These are phyloP conservation scores for Struthio camelus DNA, from an alignment of 2,113 vertebrate genomes.

Conservation along the genomic window DNA sequence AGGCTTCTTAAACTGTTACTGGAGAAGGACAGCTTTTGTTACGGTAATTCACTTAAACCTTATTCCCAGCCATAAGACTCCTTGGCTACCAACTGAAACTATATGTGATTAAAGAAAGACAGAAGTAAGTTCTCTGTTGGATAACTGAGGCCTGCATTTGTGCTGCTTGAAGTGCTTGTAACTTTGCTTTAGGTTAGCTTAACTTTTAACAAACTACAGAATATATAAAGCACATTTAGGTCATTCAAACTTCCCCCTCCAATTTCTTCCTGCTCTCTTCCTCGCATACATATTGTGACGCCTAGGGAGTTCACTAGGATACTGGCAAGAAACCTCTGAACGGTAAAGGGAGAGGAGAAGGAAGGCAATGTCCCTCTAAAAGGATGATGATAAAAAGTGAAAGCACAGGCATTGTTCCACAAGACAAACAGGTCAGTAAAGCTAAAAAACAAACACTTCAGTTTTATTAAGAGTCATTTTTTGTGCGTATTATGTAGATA, in stretches of 20 bases:
- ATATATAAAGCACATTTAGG: not conserved
- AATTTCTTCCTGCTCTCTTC: not conserved
- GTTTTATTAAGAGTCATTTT: not conserved
- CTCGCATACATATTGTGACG: not conserved
- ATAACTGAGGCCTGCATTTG: not conserved
- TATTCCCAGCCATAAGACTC: not conserved
- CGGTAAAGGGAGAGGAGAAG: not conserved
- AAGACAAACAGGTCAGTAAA: not conserved
- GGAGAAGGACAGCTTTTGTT: not conserved
- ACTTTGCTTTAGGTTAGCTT: not conserved
- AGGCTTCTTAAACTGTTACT: not conserved
- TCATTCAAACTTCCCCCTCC: not conserved
- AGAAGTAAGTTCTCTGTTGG: not conserved
- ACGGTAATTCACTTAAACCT: not conserved
- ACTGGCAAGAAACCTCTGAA: not conserved
- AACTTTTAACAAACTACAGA: not conserved
- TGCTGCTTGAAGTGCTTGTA: not conserved
- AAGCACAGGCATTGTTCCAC: rapidly evolving
- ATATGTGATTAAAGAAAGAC: not conserved
- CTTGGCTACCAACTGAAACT: not conserved
- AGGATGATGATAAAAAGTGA: not conserved
- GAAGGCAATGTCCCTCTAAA: not conserved
- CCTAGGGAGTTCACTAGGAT: not conserved
- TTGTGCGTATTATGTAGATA: not conserved
- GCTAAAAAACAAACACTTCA: not conserved